Base-by-base conservation (phyloP, 1,140 invertebrate genomes). In the Maniola jurtina region DNA sequence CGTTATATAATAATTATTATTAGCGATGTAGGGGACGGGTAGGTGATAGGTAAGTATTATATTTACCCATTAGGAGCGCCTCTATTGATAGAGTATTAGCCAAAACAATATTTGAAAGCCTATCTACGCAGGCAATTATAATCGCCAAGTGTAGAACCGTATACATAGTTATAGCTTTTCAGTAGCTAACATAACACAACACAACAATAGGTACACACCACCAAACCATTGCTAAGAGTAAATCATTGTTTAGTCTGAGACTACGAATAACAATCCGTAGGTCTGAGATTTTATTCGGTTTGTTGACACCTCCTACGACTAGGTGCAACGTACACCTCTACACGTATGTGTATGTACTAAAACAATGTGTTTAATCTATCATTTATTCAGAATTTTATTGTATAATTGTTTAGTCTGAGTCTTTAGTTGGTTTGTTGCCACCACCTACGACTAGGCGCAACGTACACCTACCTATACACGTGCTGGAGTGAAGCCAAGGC, bases 41-140 rank as follows among this genome's bases (percentile, higher is more conserved):
- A 4, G 33, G 8, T 55, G 6, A 9, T 35, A 33, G 16, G 10
- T 55, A 55, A 13, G 13, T 55, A 35, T 55, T 13, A n/a, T 45
- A 11, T 45, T 2, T n/a, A 45, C 6, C 42, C 42, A 45, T 45
- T 45, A 45, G 42, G 42, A 45, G 42, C 42, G 42, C 42, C 42
- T 45, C 42, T 45, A 45, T 45, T 45, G 42, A 45, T 45, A 45
- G 9, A 45, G 42, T 45, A 45, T 45, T 45, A 45, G 13, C 42
- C 42, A n/a, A 45, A 45, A 11, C 13, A 45, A 45, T 45, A 45
- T 45, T 45, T 45, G 42, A 11, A 11, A 45, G 42, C 42, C 42
- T 45, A 45, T 45, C 13, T 1, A 13, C 42, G 42, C 42, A 45
- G 42, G n/a, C n/a, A n/a, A n/a, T n/a, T n/a, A n/a, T n/a, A n/a